Evolutionary conservation across 30 jellyfish, hydroid and myxozoan genomes (phyloP).

Genomic region (Aurelia sp.): DNA sequence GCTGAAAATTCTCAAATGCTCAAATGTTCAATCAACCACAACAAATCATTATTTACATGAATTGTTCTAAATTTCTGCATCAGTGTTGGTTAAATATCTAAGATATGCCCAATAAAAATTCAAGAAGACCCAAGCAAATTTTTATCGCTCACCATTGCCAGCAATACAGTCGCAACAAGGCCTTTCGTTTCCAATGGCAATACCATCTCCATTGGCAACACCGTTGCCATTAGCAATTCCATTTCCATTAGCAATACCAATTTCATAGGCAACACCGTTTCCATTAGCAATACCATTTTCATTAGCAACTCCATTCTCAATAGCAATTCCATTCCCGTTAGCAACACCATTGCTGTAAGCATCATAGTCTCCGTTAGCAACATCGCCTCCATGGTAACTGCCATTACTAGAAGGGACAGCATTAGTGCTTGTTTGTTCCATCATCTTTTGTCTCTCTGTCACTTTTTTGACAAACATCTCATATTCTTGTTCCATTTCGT

Average conservation of each 20-base stretch:
- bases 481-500: conserved; percentile 81
- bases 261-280: conserved; percentile 32
- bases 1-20: too few relatives aligned
- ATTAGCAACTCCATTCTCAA: not conserved
- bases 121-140: too few relatives aligned
- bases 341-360: conserved; percentile 38
- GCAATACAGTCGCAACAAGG: not conserved
- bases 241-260: conserved; percentile 27
- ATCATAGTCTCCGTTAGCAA: conserved; percentile 9
- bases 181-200: conserved; percentile 1
- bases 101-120: too few relatives aligned
- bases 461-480: conserved; percentile 67
- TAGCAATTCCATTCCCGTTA: conserved; percentile 32
- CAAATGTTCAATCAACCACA: too few relatives aligned
- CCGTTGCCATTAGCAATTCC: conserved; percentile 42
- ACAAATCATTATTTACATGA: too few relatives aligned
- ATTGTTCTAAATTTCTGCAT: too few relatives aligned
- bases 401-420: conserved; percentile 4
- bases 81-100: too few relatives aligned
- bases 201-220: conserved; percentile 32
- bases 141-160: not conserved
- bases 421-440: not conserved
- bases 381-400: not conserved
- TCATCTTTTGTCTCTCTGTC: conserved; percentile 49
- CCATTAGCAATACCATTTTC: not conserved